Percentiles rank a stretch among this genome's conserved stretches.
phyloP scores from a whole-genome alignment of 2,113 vertebrate species.

The Pachycephala philippinensis region DNA sequence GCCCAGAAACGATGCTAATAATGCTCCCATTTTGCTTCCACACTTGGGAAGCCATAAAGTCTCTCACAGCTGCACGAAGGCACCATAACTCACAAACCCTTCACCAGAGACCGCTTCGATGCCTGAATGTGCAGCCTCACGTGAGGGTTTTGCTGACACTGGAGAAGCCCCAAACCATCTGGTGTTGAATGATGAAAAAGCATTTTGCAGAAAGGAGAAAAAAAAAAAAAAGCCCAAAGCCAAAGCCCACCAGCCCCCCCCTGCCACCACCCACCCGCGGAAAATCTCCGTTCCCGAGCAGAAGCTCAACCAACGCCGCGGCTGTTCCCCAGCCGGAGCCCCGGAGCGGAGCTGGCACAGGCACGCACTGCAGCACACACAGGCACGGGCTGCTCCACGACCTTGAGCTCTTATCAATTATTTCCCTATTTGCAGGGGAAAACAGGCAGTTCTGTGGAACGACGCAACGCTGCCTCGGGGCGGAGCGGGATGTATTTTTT shows the following conservation, averaged over 20 bases:
- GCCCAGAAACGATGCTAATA: background rate
- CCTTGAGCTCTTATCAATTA: background rate
- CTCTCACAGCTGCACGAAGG: background rate
- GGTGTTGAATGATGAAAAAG: background rate
- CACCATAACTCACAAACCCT: background rate
- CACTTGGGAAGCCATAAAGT: background rate
- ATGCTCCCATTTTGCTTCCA: background rate
- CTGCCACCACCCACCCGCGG: background rate
- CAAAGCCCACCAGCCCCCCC: background rate
- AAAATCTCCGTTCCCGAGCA: background rate
- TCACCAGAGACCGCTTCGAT: background rate
- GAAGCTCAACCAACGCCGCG: background rate
- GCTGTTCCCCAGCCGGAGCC: conserved; percentile 23
- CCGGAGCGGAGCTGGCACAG: conserved; percentile 14
- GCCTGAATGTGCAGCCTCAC: background rate
- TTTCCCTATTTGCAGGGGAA: background rate
- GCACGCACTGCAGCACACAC: background rate
- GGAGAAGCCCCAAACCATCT: background rate
- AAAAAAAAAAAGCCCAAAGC: background rate
- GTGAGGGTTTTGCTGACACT: background rate
- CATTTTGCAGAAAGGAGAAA: background rate
- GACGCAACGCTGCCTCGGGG: background rate
- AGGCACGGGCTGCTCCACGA: background rate
- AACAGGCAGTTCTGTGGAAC: background rate
- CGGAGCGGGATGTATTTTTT: accelerated